Evolutionary conservation across 2,113 vertebrate genomes (phyloP).

Genomic region (Noturus placidus): DNA sequence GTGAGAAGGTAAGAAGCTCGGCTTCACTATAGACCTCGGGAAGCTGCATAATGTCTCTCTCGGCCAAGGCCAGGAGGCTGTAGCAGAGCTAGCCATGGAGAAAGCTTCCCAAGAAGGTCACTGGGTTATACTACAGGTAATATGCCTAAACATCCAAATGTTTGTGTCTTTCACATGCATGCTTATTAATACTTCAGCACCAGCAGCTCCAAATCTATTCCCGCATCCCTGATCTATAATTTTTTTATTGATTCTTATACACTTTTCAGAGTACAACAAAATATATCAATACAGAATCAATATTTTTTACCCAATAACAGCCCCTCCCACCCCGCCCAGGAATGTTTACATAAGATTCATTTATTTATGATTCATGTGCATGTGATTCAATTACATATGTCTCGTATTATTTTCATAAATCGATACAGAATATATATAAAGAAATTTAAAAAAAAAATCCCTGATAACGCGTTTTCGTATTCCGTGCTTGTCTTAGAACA

Average conservation of each 20-base stretch:
- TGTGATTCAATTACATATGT: too few relatives aligned
- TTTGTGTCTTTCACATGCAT: not conserved
- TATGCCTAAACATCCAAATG: not conserved
- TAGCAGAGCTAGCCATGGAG: conserved; percentile 79
- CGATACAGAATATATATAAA: too few relatives aligned
- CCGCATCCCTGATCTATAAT: not conserved
- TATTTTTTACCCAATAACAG: too few relatives aligned
- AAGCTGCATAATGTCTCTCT: conserved; percentile 81
- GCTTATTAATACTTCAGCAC: not conserved
- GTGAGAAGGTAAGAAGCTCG: conserved; percentile 74
- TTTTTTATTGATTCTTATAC: too few relatives aligned
- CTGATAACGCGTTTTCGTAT: not conserved
- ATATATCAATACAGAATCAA: too few relatives aligned
- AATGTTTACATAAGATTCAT: too few relatives aligned
- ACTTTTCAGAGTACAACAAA: too few relatives aligned
- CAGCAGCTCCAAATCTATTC: not conserved
- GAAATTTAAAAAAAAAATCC: too few relatives aligned
- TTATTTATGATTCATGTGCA: too few relatives aligned
- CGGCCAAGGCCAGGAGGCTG: conserved; percentile 83
- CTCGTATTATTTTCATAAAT: too few relatives aligned
- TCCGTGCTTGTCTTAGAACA: conserved; percentile 69
- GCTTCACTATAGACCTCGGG: conserved; percentile 81
- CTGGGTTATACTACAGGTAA: conserved; percentile 86
- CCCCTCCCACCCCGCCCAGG: too few relatives aligned
- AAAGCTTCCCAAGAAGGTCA: conserved; percentile 85